A percentile compares a stretch with the other conserved stretches of the same genome.
Evolutionary conservation across 1,140 invertebrate species (phyloP).

Genomic region (Berghia stephanieae): DNA sequence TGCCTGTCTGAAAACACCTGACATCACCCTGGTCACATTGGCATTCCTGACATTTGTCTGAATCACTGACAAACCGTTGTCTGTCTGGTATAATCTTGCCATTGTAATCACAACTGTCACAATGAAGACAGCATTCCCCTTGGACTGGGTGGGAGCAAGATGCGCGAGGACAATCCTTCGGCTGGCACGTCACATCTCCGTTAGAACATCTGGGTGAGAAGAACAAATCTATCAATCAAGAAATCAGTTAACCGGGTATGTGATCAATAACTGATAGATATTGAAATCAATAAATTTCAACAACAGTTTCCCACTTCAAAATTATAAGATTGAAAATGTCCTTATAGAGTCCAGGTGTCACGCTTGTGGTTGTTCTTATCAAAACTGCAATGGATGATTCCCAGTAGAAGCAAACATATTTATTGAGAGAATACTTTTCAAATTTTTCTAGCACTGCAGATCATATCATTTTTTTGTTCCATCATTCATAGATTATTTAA

Average conservation of each 20-base stretch:
- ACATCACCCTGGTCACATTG: constrained; percentile 46
- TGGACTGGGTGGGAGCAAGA: constrained; percentile 48
- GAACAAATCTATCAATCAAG: not conserved
- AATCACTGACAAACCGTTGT: constrained; percentile 42
- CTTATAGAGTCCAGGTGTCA: too few species aligned
- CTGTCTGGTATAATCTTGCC: constrained; percentile 39
- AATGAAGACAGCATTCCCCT: constrained; percentile 51
- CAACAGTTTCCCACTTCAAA: too few species aligned
- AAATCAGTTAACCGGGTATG: not conserved
- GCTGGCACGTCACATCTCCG: constrained; percentile 49
- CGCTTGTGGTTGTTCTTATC: too few species aligned
- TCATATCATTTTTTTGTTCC: too few species aligned
- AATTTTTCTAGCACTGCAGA: too few species aligned
- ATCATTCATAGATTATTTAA: too few species aligned
- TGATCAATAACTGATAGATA: not conserved
- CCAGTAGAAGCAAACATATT: too few species aligned
- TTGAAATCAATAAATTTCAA: constrained; percentile 19
- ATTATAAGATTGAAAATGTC: too few species aligned
- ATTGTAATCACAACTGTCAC: constrained; percentile 46
- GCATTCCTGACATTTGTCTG: constrained; percentile 49
- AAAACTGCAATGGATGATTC: too few species aligned
- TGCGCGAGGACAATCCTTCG: constrained; percentile 41
- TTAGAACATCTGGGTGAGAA: constrained; percentile 37
- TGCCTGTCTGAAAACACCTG: too few species aligned
- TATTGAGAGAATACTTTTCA: too few species aligned